These are phyloP conservation scores for Orius laevigatus DNA, from an alignment of 1,140 invertebrate species.

Conservation along the genomic window DNA sequence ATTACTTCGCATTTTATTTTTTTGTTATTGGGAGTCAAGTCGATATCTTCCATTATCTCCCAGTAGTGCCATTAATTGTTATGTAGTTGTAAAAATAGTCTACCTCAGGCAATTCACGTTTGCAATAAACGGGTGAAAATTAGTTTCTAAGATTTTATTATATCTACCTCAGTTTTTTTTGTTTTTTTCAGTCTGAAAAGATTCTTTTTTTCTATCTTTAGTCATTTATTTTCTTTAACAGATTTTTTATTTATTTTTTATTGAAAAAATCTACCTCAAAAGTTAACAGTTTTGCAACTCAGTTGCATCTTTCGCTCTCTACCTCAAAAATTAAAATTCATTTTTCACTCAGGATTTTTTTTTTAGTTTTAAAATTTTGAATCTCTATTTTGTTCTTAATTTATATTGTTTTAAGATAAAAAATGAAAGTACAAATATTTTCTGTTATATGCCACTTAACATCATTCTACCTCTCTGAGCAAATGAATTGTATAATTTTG, in stretches of 20 bases:
- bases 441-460: too few relatives aligned
- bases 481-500: too few relatives aligned
- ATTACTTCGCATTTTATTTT: not conserved
- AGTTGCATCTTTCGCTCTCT: too few relatives aligned
- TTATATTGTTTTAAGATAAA: too few relatives aligned
- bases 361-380: too few relatives aligned
- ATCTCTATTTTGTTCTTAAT: too few relatives aligned
- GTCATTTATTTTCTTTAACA: not conserved
- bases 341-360: too few relatives aligned
- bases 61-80: not conserved
- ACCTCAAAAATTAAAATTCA: too few relatives aligned
- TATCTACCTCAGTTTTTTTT: not conserved
- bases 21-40: not conserved
- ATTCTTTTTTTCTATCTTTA: not conserved
- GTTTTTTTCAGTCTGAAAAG: not conserved
- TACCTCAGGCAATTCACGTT: not conserved
- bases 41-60: not conserved
- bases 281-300: not conserved
- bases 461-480: too few relatives aligned
- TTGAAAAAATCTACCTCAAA: not conserved
- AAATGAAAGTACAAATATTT: too few relatives aligned
- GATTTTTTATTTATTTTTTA: not conserved
- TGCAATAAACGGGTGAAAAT: conserved; percentile 2
- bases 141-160: not conserved
- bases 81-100: too few relatives aligned